A percentile compares a stretch with the other conserved stretches of the same genome.
These are phyloP conservation scores for Notechis scutatus DNA, from an alignment of 2,113 vertebrate species.

Conservation along the genomic window DNA sequence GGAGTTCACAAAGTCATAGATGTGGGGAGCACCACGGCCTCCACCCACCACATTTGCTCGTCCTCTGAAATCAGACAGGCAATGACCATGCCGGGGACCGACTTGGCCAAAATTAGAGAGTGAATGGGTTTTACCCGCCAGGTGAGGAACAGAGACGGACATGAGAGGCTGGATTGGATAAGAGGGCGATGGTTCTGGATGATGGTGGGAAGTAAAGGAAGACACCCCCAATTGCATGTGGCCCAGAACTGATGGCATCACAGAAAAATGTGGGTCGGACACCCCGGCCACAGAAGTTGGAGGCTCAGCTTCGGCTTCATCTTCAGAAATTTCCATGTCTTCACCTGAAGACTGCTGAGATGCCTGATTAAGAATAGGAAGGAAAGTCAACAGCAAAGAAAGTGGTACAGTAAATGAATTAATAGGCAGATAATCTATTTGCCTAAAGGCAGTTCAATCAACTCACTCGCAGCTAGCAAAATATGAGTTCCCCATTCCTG, in stretches of 20 bases:
- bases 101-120: slow-evolving; percentile 15
- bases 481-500: not conserved
- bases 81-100: slow-evolving; percentile 3
- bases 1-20: slow-evolving; percentile 87
- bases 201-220: slow-evolving; percentile 72
- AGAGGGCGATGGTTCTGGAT: slow-evolving; percentile 63
- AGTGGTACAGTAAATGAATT: not conserved
- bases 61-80: slow-evolving; percentile 16
- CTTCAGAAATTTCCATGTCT: slow-evolving; percentile 93
- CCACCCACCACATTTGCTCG: slow-evolving; percentile 21
- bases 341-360: slow-evolving; percentile 87
- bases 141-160: slow-evolving; percentile 56
- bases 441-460: too few species aligned
- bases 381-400: slow-evolving; percentile 8
- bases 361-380: slow-evolving; percentile 55
- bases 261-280: slow-evolving; percentile 70
- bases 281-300: slow-evolving; percentile 59
- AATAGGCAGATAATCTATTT: not conserved
- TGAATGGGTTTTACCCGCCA: slow-evolving; percentile 5
- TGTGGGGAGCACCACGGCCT: slow-evolving; percentile 62
- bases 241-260: slow-evolving; percentile 67
- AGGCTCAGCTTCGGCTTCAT: slow-evolving; percentile 74
- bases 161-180: slow-evolving; percentile 76
- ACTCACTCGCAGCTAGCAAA: not conserved
- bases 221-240: slow-evolving; percentile 65